These are phyloP conservation scores for Iselma pallidipennis DNA, from an alignment of 2,888 invertebrate genomes.

Conservation along the genomic window DNA sequence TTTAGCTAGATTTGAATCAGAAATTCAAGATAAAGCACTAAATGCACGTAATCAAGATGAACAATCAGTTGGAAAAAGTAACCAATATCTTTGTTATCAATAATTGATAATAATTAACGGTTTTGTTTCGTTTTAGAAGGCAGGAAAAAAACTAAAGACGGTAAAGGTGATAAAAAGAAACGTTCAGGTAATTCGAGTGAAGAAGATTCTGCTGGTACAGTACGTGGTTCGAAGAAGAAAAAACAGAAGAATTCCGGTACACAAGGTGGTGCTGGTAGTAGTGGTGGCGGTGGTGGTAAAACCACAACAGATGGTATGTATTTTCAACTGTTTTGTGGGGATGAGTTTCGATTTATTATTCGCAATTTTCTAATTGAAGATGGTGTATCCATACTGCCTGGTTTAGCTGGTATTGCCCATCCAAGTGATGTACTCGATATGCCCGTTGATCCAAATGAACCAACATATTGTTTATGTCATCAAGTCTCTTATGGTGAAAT, in stretches of 20 bases:
- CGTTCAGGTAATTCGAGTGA: constrained; percentile 58
- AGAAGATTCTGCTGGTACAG: constrained; percentile 56
- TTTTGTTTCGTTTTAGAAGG: constrained; percentile 61
- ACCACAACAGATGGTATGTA: constrained; percentile 55
- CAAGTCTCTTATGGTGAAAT: constrained; percentile 97
- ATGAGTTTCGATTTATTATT: too few species aligned
- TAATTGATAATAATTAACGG: background rate
- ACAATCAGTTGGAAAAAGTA: constrained; percentile 65
- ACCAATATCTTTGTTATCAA: constrained; percentile 24
- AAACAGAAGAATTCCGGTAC: constrained; percentile 60
- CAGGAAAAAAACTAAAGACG: constrained; percentile 70
- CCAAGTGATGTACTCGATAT: constrained; percentile 89
- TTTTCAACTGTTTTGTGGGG: too few species aligned
- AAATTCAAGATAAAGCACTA: constrained; percentile 92
- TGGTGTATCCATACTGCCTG: constrained; percentile 55
- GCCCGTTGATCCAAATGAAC: constrained; percentile 97
- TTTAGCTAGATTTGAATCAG: constrained; percentile 93
- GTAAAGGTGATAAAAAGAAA: constrained; percentile 65
- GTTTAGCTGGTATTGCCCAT: constrained; percentile 70
- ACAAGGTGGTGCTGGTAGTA: constrained; percentile 42
- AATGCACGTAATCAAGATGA: constrained; percentile 74
- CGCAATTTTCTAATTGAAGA: constrained; percentile 49
- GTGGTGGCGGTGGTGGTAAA: constrained; percentile 49
- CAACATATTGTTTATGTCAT: constrained; percentile 97
- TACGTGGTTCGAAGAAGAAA: constrained; percentile 59